phyloP scores from a whole-genome alignment of 1,140 invertebrate genomes.

The Varroa destructor region DNA sequence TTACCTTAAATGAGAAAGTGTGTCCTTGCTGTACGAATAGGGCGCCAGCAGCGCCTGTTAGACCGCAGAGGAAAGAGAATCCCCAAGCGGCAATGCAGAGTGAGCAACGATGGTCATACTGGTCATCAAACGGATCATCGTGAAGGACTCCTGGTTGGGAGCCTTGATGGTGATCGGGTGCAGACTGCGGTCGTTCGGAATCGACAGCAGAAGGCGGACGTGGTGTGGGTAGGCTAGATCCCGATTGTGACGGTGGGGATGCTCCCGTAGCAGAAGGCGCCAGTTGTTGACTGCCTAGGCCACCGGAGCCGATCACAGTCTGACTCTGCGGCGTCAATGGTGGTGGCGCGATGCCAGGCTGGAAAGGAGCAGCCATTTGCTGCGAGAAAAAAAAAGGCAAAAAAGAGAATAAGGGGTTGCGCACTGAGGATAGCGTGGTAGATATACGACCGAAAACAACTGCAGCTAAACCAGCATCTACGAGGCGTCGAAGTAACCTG shows the following conservation, averaged over 20 bases:
- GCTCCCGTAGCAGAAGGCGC: not conserved
- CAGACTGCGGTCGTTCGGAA: not conserved
- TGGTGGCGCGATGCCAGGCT: constrained; percentile 21
- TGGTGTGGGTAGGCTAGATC: not conserved
- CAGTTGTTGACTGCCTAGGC: not conserved
- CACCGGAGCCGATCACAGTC: not conserved
- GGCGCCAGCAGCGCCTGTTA: constrained; percentile 14
- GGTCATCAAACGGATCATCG: constrained; percentile 7
- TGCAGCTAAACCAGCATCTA: no score
- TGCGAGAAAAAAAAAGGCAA: constrained; percentile 6
- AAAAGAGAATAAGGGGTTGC: not conserved
- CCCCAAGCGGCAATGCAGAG: constrained; percentile 26
- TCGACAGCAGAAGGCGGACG: not conserved
- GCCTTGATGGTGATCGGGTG: not conserved
- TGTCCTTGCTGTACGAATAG: constrained; percentile 16
- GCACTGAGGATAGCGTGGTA: no score
- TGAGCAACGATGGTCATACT: constrained; percentile 26
- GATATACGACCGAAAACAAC: no score
- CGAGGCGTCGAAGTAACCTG: no score
- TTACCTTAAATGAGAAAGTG: constrained; percentile 15
- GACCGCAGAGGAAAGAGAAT: constrained; percentile 24
- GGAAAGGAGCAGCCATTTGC: constrained; percentile 25
- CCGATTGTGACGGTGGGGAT: not conserved
- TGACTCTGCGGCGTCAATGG: constrained; percentile 25
- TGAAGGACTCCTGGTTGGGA: not conserved